phyloP scores from a whole-genome alignment of 1,140 invertebrate genomes.

The Drosophila pachea region DNA sequence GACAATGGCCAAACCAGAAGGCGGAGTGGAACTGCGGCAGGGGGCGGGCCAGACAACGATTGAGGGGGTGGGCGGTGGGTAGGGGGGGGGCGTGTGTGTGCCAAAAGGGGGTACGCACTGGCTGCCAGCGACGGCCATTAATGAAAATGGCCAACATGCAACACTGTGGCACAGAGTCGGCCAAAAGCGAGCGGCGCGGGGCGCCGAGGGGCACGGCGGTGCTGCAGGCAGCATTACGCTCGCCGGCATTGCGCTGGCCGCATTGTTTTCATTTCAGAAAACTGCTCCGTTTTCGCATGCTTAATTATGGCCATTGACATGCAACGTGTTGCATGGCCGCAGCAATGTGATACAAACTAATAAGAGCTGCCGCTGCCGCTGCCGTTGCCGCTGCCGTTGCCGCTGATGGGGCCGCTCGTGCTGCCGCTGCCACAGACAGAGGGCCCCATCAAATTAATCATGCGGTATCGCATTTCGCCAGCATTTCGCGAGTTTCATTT shows the following conservation, averaged over 20 bases:
- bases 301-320: conserved; percentile 76
- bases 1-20: conserved; percentile 43
- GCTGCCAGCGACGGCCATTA: conserved; percentile 52
- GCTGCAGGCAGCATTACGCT: no score
- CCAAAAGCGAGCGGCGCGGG: not conserved
- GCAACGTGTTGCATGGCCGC: conserved; percentile 67
- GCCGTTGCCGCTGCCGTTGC: not conserved
- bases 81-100: not conserved
- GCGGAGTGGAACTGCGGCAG: not conserved
- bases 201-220: no score
- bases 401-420: no score
- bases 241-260: conserved; percentile 33
- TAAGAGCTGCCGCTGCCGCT: conserved; percentile 42
- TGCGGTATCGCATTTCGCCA: conserved; percentile 72
- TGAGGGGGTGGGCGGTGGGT: not conserved
- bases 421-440: not conserved
- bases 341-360: conserved; percentile 62
- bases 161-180: not conserved
- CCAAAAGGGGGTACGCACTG: conserved; percentile 31
- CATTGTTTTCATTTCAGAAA: conserved; percentile 71
- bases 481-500: conserved; percentile 52
- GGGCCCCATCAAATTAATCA: conserved; percentile 70
- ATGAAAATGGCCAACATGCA: conserved; percentile 69
- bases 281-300: conserved; percentile 70
- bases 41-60: not conserved